phyloP scores from a whole-genome alignment of 2,888 invertebrate genomes.

The Phyllotreta cruciferae region DNA sequence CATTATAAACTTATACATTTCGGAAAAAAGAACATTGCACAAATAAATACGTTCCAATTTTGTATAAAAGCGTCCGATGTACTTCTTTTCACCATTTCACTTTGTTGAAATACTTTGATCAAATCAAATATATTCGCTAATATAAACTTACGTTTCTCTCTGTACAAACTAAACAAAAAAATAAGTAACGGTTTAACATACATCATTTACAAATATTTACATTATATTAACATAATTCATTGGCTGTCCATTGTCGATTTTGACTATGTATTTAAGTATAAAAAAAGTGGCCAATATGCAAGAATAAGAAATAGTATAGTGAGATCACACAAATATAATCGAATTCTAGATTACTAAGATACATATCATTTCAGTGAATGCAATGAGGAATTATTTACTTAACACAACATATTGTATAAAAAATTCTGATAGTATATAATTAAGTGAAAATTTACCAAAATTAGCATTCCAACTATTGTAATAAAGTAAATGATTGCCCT shows the following conservation, averaged over 20 bases:
- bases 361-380: too few relatives aligned
- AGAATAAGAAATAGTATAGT: too few relatives aligned
- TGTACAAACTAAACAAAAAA: slow-evolving; percentile 37
- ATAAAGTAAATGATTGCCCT: too few relatives aligned
- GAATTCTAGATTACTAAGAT: too few relatives aligned
- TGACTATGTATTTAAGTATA: too few relatives aligned
- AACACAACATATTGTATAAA: not conserved
- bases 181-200: slow-evolving; percentile 34
- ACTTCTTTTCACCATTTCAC: slow-evolving; percentile 10
- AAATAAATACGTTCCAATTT: slow-evolving; percentile 28
- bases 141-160: slow-evolving; percentile 38
- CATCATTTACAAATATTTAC: slow-evolving; percentile 43
- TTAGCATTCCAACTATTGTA: too few relatives aligned
- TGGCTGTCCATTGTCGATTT: not conserved
- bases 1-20: slow-evolving; percentile 39
- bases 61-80: slow-evolving; percentile 11
- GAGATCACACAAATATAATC: too few relatives aligned
- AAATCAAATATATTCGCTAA: slow-evolving; percentile 44
- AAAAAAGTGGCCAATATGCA: too few relatives aligned
- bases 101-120: slow-evolving; percentile 35
- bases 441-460: too few relatives aligned
- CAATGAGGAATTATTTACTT: too few relatives aligned
- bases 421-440: not conserved
- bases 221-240: slow-evolving; percentile 23
- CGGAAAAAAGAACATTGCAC: slow-evolving; percentile 44